Evolutionary conservation across 2,113 vertebrate genomes (phyloP).

Genomic region (Paramisgurnus dabryanus): DNA sequence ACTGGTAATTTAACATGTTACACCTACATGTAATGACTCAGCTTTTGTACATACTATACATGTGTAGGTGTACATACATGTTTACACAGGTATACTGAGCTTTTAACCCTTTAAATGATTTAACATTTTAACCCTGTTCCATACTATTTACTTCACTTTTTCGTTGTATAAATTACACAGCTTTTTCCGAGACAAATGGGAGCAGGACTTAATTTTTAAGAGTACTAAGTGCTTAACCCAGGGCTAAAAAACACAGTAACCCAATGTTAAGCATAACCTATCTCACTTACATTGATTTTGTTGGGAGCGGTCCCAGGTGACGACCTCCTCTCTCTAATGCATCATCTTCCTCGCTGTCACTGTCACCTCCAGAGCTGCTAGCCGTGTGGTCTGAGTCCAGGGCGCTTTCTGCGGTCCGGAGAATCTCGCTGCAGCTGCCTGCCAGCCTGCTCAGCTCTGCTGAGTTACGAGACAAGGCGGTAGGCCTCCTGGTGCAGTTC

Average conservation of each 20-base stretch:
- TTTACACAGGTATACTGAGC: not conserved
- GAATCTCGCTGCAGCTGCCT: constrained; percentile 59
- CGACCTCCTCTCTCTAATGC: constrained; percentile 17
- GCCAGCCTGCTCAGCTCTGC: constrained; percentile 60
- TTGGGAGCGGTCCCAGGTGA: constrained; percentile 17
- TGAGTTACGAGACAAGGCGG: constrained; percentile 7
- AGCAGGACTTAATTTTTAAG: too few relatives aligned
- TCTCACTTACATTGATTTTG: constrained; percentile 43
- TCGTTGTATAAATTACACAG: not conserved
- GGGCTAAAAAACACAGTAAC: not conserved
- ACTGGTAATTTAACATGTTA: not conserved
- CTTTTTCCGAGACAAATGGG: not conserved
- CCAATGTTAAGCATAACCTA: not conserved
- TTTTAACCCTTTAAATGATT: not conserved
- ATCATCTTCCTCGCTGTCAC: constrained; percentile 56
- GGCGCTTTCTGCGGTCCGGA: constrained; percentile 61
- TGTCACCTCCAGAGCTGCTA: constrained; percentile 63
- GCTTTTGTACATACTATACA: not conserved
- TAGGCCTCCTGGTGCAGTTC: constrained; percentile 21
- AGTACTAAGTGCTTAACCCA: not conserved
- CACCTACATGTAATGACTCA: not conserved
- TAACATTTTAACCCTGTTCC: not conserved
- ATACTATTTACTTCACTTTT: too few relatives aligned
- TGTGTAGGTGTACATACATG: constrained; percentile 14
- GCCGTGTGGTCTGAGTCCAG: constrained; percentile 72